Evolutionary conservation across 1,140 invertebrate genomes (phyloP).

Genomic region (Heliothis subflexa): DNA sequence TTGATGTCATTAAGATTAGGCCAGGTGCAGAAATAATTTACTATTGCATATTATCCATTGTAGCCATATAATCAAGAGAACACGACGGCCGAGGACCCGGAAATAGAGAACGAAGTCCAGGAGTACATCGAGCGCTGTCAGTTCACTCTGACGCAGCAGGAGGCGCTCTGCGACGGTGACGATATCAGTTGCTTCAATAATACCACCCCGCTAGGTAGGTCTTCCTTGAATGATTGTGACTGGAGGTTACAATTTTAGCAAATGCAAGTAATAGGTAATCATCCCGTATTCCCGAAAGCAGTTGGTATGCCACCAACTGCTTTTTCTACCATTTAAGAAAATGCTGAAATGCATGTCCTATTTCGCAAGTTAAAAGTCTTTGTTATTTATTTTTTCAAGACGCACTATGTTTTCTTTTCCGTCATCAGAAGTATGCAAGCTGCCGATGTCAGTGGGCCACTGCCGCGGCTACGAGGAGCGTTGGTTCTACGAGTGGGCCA

Average conservation of each 20-base stretch:
- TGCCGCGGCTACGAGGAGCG: slow-evolving; percentile 93
- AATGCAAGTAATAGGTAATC: too few relatives aligned
- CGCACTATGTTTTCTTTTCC: not conserved
- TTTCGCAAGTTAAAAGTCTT: not conserved
- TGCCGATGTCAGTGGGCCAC: slow-evolving; percentile 91
- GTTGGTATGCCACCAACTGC: too few relatives aligned
- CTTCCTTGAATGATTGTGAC: too few relatives aligned
- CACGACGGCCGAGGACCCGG: slow-evolving; percentile 81
- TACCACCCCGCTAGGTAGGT: slow-evolving; percentile 52
- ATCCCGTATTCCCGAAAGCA: too few relatives aligned
- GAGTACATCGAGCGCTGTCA: slow-evolving; percentile 72
- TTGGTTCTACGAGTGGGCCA: slow-evolving; percentile 93
- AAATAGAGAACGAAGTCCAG: slow-evolving; percentile 73
- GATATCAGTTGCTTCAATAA: slow-evolving; percentile 65
- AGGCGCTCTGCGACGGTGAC: slow-evolving; percentile 75
- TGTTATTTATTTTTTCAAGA: not conserved
- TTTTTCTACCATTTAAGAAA: too few relatives aligned
- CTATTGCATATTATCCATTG: slow-evolving; percentile 63
- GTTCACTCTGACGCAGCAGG: slow-evolving; percentile 75
- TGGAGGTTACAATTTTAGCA: too few relatives aligned
- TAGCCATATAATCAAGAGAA: slow-evolving; percentile 85
- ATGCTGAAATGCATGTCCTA: too few relatives aligned
- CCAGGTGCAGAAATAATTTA: not conserved
- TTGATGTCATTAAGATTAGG: too few relatives aligned
- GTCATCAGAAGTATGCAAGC: slow-evolving; percentile 90